Conservation (phyloP, 2,797 vertebrate genomes). For the Enteromius viviparus region DNA sequence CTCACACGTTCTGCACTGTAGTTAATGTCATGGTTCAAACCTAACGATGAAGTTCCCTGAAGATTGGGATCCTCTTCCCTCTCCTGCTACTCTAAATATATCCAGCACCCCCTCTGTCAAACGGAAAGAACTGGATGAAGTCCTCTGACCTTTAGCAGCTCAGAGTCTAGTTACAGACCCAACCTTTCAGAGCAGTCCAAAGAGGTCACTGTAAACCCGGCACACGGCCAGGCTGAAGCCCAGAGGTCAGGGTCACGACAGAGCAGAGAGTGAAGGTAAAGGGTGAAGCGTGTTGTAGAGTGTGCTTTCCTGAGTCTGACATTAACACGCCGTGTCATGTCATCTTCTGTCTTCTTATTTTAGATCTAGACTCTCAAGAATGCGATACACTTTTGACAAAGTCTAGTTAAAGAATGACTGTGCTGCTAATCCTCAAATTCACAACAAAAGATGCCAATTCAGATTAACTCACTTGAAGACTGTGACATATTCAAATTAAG, state of each 20-base stretch:
- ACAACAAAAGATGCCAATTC: not conserved
- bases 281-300: not conserved
- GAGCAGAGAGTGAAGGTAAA: slow-evolving; percentile 24
- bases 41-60: slow-evolving; percentile 41
- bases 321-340: not conserved
- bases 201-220: slow-evolving; percentile 63
- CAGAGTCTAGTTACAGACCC: slow-evolving; percentile 81
- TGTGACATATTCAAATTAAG: not conserved
- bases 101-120: slow-evolving; percentile 61
- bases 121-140: slow-evolving; percentile 58
- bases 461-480: not conserved
- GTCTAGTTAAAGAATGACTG: not conserved
- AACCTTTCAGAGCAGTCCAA: slow-evolving; percentile 76
- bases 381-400: not conserved
- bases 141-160: slow-evolving; percentile 80
- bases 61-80: slow-evolving; percentile 54
- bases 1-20: slow-evolving; percentile 49
- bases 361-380: not conserved
- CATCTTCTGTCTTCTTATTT: not conserved
- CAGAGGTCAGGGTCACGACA: slow-evolving; percentile 61
- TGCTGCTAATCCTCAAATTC: not conserved
- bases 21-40: slow-evolving; percentile 74
- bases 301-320: not conserved
- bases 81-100: slow-evolving; percentile 69
- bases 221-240: slow-evolving; percentile 67